Percentiles rank a stretch among this genome's conserved stretches.
Evolutionary conservation across 2,888 invertebrate genomes (phyloP).

Genomic region (Perizoma flavofasciatum): DNA sequence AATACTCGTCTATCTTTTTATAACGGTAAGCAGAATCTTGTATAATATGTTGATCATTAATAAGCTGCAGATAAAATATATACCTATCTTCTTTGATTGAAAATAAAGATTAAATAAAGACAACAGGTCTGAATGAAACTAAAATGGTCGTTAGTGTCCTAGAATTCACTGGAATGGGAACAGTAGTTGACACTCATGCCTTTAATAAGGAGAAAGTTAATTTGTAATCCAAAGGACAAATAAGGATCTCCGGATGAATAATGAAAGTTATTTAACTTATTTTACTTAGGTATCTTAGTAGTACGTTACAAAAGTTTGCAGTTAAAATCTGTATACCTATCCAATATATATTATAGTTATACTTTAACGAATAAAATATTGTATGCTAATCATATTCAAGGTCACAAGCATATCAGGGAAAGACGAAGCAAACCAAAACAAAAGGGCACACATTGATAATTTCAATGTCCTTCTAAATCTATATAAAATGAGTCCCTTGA

Average conservation of each 20-base stretch:
- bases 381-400: conserved; percentile 17
- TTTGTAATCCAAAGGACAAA: conserved; percentile 33
- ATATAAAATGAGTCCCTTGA: conserved; percentile 68
- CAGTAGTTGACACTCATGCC: conserved; percentile 2
- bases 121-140: not conserved
- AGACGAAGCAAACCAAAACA: conserved; percentile 12
- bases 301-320: too few species aligned
- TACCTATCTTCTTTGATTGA: not conserved
- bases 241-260: conserved; percentile 27
- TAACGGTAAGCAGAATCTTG: conserved; percentile 5
- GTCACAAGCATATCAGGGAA: not conserved
- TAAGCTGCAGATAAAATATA: too few species aligned
- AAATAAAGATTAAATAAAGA: not conserved
- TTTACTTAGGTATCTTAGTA: too few species aligned
- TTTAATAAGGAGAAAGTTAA: conserved; percentile 33
- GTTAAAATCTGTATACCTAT: too few species aligned
- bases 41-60: not conserved
- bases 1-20: conserved; percentile 4
- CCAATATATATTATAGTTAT: too few species aligned
- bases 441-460: conserved; percentile 44
- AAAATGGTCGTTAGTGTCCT: conserved; percentile 1
- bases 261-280: conserved; percentile 30
- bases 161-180: conserved; percentile 9
- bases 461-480: conserved; percentile 62
- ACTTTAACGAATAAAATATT: too few species aligned